Conservation (phyloP, 1,140 invertebrate genomes). For the Cyrtorhinus lividipennis region DNA sequence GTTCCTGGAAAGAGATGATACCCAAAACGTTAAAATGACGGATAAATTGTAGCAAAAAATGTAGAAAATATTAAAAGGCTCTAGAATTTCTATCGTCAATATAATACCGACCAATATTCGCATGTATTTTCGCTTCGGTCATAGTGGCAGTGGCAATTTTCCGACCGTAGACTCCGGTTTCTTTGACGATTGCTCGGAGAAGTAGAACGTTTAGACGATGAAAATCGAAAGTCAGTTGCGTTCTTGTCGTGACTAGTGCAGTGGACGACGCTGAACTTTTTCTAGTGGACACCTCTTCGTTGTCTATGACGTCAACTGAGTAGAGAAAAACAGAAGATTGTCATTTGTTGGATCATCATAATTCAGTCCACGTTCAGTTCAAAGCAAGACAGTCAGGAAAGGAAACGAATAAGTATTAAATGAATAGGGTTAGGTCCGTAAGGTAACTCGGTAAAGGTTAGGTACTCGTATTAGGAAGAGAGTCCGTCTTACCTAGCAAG, state of each 20-base stretch:
- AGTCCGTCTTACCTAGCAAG: too few relatives aligned
- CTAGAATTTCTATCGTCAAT: background rate
- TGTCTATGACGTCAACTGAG: background rate
- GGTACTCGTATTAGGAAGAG: too few relatives aligned
- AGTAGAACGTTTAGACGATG: slow-evolving; percentile 77
- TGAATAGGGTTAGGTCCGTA: too few relatives aligned
- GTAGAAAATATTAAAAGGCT: background rate
- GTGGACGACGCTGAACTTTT: slow-evolving; percentile 9
- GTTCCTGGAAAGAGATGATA: slow-evolving; percentile 1
- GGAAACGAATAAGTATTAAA: too few relatives aligned
- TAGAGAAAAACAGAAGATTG: background rate
- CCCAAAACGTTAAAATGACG: background rate
- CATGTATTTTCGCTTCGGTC: slow-evolving; percentile 76
- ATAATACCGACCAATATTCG: slow-evolving; percentile 49
- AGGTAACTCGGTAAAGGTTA: too few relatives aligned
- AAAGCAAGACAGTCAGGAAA: too few relatives aligned
- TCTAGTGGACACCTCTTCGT: background rate
- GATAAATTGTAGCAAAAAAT: background rate
- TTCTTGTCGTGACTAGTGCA: slow-evolving; percentile 30
- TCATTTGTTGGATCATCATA: too few relatives aligned
- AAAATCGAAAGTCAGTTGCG: slow-evolving; percentile 83
- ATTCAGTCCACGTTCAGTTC: too few relatives aligned
- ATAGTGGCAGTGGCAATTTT: slow-evolving; percentile 90
- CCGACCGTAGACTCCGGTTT: slow-evolving; percentile 52
- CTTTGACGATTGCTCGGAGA: slow-evolving; percentile 57